Percentiles rank a stretch among this genome's conserved stretches.
Evolutionary conservation across 2,888 invertebrate genomes (phyloP).

Genomic region (Linnaemya vulpina): DNA sequence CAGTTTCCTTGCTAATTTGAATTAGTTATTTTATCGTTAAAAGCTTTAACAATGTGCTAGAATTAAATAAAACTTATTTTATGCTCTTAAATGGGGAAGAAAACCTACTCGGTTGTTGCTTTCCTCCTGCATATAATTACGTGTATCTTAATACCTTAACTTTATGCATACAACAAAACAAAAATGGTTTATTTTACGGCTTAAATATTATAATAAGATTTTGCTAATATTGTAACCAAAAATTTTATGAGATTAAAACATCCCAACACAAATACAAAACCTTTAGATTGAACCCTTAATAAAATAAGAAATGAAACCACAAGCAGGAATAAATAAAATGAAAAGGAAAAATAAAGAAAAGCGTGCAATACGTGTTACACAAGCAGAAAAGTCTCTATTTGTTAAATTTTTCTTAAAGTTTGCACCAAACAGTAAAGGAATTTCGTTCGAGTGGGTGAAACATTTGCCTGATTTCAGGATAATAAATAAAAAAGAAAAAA

Average conservation of each 20-base stretch:
- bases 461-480: slow-evolving; percentile 3
- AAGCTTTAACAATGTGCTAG: slow-evolving; percentile 31
- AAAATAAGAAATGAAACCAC: not conserved
- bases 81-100: slow-evolving; percentile 17
- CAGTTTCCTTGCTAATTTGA: not conserved
- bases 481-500: not conserved
- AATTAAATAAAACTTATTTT: slow-evolving; percentile 57
- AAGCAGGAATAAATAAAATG: slow-evolving; percentile 8
- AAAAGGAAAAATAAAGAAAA: not conserved
- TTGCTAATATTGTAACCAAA: slow-evolving; percentile 29
- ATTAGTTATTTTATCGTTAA: slow-evolving; percentile 8
- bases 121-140: not conserved
- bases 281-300: not conserved
- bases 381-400: not conserved
- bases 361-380: not conserved
- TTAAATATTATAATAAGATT: slow-evolving; percentile 47
- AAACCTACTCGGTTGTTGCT: not conserved
- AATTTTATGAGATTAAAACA: slow-evolving; percentile 10
- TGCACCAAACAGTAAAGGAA: not conserved
- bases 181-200: not conserved
- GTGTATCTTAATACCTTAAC: slow-evolving; percentile 15
- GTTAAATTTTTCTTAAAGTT: not conserved
- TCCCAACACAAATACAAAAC: not conserved
- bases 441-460: not conserved
- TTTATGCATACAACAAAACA: not conserved